phyloP scores from a whole-genome alignment of 2,888 invertebrate genomes.

The Anodontia alba region DNA sequence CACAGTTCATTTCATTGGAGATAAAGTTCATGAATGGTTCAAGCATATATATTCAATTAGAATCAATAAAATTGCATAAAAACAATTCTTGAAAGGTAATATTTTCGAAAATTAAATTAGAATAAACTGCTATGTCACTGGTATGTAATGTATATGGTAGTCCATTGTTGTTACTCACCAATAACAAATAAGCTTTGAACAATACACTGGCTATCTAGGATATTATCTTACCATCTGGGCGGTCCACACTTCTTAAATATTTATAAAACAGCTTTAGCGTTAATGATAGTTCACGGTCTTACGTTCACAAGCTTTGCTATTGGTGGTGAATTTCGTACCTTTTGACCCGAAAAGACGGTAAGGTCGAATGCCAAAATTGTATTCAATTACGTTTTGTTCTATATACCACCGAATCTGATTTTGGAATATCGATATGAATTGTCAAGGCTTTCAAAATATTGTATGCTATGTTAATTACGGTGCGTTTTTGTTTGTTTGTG shows the following conservation, averaged over 20 bases:
- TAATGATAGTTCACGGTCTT: neutral
- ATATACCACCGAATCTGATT: constrained; percentile 51
- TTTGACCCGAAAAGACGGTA: constrained; percentile 29
- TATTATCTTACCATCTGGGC: constrained; percentile 7
- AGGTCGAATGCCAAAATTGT: constrained; percentile 59
- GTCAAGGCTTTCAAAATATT: constrained; percentile 42
- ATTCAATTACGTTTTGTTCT: constrained; percentile 60
- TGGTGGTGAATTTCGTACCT: constrained; percentile 44
- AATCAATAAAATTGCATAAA: neutral
- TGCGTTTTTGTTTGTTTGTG: neutral
- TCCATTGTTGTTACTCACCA: neutral
- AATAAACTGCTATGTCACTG: neutral
- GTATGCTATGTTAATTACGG: constrained; percentile 60
- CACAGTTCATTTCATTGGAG: too few relatives aligned
- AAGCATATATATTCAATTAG: neutral
- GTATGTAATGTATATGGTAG: neutral
- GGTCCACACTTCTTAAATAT: neutral
- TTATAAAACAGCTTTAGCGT: neutral
- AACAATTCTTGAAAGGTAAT: neutral
- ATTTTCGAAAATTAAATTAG: constrained; percentile 8
- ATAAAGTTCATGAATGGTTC: neutral
- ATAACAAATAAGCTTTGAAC: constrained; percentile 11
- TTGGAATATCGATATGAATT: constrained; percentile 34
- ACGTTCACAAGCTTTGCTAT: neutral
- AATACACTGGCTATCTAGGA: neutral